Evolutionary conservation across 2,797 vertebrate genomes (phyloP).

Genomic region (Avahi laniger): DNA sequence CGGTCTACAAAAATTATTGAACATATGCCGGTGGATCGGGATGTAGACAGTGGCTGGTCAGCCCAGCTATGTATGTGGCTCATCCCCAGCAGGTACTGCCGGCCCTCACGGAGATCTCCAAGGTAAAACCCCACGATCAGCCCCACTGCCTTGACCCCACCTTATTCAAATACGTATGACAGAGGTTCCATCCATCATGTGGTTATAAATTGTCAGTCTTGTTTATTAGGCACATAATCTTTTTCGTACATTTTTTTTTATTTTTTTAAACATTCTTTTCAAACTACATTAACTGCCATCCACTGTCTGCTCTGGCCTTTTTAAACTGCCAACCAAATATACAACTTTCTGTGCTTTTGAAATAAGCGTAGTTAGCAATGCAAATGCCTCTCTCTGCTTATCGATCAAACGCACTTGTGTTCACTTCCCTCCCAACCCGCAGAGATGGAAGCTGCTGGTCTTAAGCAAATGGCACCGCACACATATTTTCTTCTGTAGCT

Average conservation of each 20-base stretch:
- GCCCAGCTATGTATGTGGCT: neutral
- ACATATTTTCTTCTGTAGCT: neutral
- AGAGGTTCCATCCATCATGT: neutral
- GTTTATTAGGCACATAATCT: neutral
- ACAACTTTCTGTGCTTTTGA: neutral
- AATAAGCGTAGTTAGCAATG: neutral
- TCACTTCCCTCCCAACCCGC: neutral
- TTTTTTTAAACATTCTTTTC: neutral
- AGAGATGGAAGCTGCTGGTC: neutral
- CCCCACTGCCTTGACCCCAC: neutral
- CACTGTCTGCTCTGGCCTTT: neutral
- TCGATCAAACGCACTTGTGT: neutral
- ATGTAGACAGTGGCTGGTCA: neutral
- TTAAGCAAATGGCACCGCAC: neutral
- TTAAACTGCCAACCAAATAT: conserved; percentile 1
- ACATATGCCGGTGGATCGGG: neutral
- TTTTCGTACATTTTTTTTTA: neutral
- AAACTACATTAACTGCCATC: conserved; percentile 3
- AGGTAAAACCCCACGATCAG: neutral
- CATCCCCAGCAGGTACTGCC: neutral
- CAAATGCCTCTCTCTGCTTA: neutral
- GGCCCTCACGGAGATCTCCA: neutral
- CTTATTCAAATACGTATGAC: neutral
- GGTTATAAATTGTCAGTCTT: neutral
- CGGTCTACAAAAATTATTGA: neutral